phyloP scores from a whole-genome alignment of 2,113 vertebrate genomes.

The Shinisaurus crocodilurus region DNA sequence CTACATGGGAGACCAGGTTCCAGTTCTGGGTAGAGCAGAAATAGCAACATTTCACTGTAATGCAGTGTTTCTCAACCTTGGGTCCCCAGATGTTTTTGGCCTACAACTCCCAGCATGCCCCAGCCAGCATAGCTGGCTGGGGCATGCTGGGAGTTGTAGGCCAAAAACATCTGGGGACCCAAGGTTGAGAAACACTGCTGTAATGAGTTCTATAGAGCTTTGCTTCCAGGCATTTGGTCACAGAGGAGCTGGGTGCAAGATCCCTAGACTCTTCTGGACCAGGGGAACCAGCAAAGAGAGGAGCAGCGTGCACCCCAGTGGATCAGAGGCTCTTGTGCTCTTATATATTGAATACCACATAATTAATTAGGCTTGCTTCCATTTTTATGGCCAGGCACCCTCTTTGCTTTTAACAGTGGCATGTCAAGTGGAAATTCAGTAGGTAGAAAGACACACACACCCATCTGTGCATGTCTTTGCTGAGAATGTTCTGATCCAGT shows the following conservation, averaged over 20 bases:
- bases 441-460: too few species aligned
- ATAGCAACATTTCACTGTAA: not conserved
- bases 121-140: too few species aligned
- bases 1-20: not conserved
- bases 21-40: not conserved
- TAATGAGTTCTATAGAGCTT: not conserved
- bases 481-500: not conserved
- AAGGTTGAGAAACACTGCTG: too few species aligned
- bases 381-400: not conserved
- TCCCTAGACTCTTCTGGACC: fast-evolving
- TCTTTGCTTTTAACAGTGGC: not conserved
- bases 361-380: not conserved
- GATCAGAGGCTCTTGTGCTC: not conserved
- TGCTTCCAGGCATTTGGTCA: fast-evolving
- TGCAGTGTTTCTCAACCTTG: too few species aligned
- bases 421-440: not conserved
- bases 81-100: too few species aligned
- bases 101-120: too few species aligned
- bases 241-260: not conserved
- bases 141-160: too few species aligned
- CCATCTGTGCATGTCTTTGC: not conserved
- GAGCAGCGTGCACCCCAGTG: not conserved
- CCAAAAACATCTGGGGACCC: too few species aligned
- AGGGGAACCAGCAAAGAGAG: not conserved
- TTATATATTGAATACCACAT: not conserved